Conservation (phyloP, 2,797 vertebrate species). For the Chelmon rostratus region DNA sequence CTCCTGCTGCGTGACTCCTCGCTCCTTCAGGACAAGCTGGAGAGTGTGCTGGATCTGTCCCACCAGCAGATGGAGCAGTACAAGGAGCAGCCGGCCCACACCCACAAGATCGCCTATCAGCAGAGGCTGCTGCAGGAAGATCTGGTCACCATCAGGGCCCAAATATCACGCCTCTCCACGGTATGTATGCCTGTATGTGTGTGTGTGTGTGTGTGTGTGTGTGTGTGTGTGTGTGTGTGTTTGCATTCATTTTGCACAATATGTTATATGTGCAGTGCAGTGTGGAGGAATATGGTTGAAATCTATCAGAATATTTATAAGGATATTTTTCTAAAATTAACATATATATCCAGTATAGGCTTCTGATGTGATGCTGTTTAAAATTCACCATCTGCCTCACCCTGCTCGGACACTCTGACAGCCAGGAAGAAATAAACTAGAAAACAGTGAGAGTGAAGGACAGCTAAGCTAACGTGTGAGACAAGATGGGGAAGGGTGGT, state of each 20-base stretch:
- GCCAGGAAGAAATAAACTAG: too few species aligned
- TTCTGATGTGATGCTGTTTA: too few species aligned
- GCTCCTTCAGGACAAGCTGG: slow-evolving; percentile 91
- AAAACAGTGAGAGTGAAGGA: too few species aligned
- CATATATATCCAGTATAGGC: not conserved
- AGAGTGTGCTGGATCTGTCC: slow-evolving; percentile 92
- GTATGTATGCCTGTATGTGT: slow-evolving; percentile 70
- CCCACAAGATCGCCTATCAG: slow-evolving; percentile 94
- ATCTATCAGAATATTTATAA: not conserved
- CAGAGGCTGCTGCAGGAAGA: slow-evolving; percentile 97
- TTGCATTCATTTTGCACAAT: too few species aligned
- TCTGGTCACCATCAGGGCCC: slow-evolving; percentile 94
- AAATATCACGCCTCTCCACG: slow-evolving; percentile 93
- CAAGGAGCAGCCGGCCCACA: slow-evolving; percentile 91
- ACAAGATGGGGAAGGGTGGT: too few species aligned
- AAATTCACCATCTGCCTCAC: too few species aligned
- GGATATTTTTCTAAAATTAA: not conserved
- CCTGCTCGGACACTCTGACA: too few species aligned
- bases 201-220: not conserved
- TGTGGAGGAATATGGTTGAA: not conserved
- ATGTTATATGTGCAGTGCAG: not conserved
- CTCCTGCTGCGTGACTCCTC: not conserved
- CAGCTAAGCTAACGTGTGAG: too few species aligned
- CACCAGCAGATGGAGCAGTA: slow-evolving; percentile 97
- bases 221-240: not conserved